Evolutionary conservation across 2,113 vertebrate genomes (phyloP).

Genomic region (Aspiorhynchus laticeps): DNA sequence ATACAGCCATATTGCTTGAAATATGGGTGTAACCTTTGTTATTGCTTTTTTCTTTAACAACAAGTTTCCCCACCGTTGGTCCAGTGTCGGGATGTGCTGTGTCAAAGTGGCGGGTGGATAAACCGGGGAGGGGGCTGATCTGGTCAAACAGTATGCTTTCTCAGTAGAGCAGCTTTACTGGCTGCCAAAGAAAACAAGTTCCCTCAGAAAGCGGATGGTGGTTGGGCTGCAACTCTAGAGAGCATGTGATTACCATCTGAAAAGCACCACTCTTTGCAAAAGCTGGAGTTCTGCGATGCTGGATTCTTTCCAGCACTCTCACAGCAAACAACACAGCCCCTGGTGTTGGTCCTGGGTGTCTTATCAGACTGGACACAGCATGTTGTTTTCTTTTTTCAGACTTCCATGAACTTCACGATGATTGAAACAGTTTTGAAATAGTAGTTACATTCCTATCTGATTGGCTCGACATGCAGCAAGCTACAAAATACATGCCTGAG

Average conservation of each 20-base stretch:
- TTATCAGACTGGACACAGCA: slow-evolving; percentile 64
- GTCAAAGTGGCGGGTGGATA: slow-evolving; percentile 30
- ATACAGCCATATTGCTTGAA: slow-evolving; percentile 5
- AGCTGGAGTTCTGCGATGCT: slow-evolving; percentile 37
- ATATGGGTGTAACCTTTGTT: slow-evolving; percentile 23
- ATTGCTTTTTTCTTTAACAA: slow-evolving; percentile 16
- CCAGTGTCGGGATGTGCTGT: neutral
- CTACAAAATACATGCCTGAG: slow-evolving; percentile 61
- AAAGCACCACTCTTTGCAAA: slow-evolving; percentile 56
- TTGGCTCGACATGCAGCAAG: slow-evolving; percentile 44
- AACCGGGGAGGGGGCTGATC: slow-evolving; percentile 38
- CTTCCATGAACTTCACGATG: slow-evolving; percentile 51
- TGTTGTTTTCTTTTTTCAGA: slow-evolving; percentile 26
- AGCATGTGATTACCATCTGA: slow-evolving; percentile 72
- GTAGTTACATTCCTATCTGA: slow-evolving; percentile 56
- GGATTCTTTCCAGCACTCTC: slow-evolving; percentile 51
- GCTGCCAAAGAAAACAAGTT: slow-evolving; percentile 73
- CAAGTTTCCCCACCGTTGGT: neutral
- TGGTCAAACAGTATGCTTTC: slow-evolving; percentile 52
- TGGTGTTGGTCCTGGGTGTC: slow-evolving; percentile 12
- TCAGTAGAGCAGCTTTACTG: slow-evolving; percentile 50
- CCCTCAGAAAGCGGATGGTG: slow-evolving; percentile 64
- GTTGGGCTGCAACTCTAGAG: slow-evolving; percentile 61
- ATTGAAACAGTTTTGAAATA: slow-evolving; percentile 50
- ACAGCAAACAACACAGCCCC: slow-evolving; percentile 38